phyloP scores from a whole-genome alignment of 2,797 vertebrate genomes.

The Syngnathus acus region DNA sequence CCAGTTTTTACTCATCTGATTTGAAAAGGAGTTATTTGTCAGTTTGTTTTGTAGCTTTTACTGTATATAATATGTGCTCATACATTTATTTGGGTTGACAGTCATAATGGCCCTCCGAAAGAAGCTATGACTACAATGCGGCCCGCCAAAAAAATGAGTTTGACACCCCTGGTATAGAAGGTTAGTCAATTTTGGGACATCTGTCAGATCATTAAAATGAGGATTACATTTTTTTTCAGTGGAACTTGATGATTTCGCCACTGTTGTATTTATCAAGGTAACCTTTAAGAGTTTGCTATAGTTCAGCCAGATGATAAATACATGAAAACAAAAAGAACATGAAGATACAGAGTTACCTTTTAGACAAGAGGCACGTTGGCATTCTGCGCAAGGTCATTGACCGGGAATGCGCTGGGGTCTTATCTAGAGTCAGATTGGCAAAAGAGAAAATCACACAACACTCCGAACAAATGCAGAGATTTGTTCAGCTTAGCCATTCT shows the following conservation, averaged over 20 bases:
- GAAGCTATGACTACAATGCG: too few relatives aligned
- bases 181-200: too few relatives aligned
- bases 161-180: too few relatives aligned
- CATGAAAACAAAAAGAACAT: not conserved
- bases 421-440: slow-evolving; percentile 6
- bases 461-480: not conserved
- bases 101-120: too few relatives aligned
- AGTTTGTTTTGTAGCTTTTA: too few relatives aligned
- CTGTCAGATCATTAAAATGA: not conserved
- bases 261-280: too few relatives aligned
- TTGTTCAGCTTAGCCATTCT: not conserved
- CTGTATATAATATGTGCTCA: too few relatives aligned
- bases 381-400: slow-evolving; percentile 25
- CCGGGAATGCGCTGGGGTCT: slow-evolving; percentile 11
- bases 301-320: not conserved
- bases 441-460: slow-evolving; percentile 1
- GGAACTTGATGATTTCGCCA: too few relatives aligned
- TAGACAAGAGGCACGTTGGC: slow-evolving; percentile 18
- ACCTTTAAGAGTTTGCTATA: not conserved
- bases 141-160: too few relatives aligned
- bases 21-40: too few relatives aligned
- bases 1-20: too few relatives aligned
- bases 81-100: too few relatives aligned
- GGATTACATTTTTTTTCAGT: not conserved
- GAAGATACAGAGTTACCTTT: slow-evolving; percentile 18